phyloP scores from a whole-genome alignment of 2,888 invertebrate species.

The Nemapogon koenigi region DNA sequence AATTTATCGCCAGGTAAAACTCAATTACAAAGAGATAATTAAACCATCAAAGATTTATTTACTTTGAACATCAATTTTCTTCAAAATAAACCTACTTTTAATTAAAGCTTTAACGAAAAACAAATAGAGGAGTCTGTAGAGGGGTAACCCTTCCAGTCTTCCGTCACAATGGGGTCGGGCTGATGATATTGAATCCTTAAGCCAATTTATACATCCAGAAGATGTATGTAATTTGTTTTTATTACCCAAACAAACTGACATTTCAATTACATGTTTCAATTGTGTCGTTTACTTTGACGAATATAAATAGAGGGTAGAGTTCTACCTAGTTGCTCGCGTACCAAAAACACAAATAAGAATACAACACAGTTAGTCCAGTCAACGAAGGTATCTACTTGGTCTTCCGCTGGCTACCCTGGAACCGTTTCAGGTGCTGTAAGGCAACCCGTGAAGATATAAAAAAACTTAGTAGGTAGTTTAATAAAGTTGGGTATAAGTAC shows the following conservation, averaged over 20 bases:
- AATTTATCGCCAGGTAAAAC: constrained; percentile 52
- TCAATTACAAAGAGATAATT: constrained; percentile 61
- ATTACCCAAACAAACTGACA: constrained; percentile 3
- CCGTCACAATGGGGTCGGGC: constrained; percentile 26
- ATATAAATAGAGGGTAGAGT: no score
- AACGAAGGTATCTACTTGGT: no score
- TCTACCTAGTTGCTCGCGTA: no score
- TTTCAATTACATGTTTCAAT: no score
- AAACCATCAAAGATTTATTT: constrained; percentile 60
- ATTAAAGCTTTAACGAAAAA: constrained; percentile 61
- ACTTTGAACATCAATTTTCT: constrained; percentile 60
- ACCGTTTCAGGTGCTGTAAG: no score
- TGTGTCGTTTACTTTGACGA: no score
- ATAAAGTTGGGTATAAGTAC: no score
- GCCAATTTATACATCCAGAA: constrained; percentile 15
- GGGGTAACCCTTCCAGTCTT: constrained; percentile 41
- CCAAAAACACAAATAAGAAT: no score
- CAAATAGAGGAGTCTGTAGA: constrained; percentile 45
- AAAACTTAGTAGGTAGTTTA: no score
- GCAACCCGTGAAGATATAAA: no score
- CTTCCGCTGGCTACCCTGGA: no score
- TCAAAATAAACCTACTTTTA: constrained; percentile 61
- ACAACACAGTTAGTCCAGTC: no score
- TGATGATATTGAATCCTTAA: constrained; percentile 20
- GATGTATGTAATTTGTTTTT: constrained; percentile 9